Base-by-base conservation (phyloP, 2,888 invertebrate genomes). In the Callyntrura guangdongensis region DNA sequence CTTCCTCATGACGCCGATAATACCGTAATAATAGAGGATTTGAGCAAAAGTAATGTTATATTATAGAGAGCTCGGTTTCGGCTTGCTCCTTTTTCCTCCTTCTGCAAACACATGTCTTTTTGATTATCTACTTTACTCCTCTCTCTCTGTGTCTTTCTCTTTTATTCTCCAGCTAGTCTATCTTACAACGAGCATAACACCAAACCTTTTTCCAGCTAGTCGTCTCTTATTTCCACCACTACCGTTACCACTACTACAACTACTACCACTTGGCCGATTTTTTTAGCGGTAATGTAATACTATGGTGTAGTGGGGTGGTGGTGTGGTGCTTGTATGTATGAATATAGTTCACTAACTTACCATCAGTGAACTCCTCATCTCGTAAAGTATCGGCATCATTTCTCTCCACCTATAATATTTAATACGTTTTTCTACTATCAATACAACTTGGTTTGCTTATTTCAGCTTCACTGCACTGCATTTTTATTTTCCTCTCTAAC, bases 101-200 rank as follows among this genome's bases (percentile, higher is more conserved):
- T 77, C 77, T 77, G 77, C 77, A 77, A 77, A 77, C 77, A 77
- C 77, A 77, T 77, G 77, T 77, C 77, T 77, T 77, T 77, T 77
- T 77, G 77, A 77, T 77, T 77, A 77, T 77, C 77, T 77, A 53
- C 77, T 77, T 53, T 56, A 53, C 77, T 77, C 77, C n/a, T 56
- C 49, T 53, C 77, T 77, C 22, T 17, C 72, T 56, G 22, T 53
- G 53, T 77, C 22, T 17, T 45, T 22, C 74, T 47, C 49, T 22
- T 3, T 45, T n/a, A 2, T 36, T 36, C 36, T 36, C 36, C 36
- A 36, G 36, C 36, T 36, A 36, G 12, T 27, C 17, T 77, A 0
- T 77, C 14, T 27, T 4, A 12, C 27, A 67, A 12, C 64, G 12
- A 67, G 17, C 69, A 36, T 45, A 36, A 77, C 45, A 53, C 1